Evolutionary conservation across 2,113 vertebrate species (phyloP).

Genomic region (Seriola rivoliana): DNA sequence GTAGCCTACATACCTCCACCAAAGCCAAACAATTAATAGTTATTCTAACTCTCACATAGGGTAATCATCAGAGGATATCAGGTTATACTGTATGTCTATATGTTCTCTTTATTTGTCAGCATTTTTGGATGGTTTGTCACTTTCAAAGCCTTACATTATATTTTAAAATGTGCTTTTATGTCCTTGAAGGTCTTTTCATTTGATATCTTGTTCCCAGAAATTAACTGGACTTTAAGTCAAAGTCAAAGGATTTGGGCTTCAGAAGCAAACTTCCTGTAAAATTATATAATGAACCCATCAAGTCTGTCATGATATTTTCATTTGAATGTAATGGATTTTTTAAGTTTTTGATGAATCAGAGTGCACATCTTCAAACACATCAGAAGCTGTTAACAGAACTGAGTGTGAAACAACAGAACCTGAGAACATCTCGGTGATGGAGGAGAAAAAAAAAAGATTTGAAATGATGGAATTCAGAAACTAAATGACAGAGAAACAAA

Average conservation of each 20-base stretch:
- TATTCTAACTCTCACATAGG: background rate
- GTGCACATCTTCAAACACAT: slow-evolving; percentile 55
- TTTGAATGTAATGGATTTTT: slow-evolving; percentile 56
- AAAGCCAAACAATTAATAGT: too few relatives aligned
- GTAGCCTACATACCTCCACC: too few relatives aligned
- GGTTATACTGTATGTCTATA: background rate
- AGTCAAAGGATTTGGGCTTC: slow-evolving; percentile 32
- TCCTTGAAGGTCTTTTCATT: slow-evolving; percentile 1
- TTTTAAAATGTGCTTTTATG: background rate
- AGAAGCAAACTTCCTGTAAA: slow-evolving; percentile 16
- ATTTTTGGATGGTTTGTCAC: slow-evolving; percentile 1
- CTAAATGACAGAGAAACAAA: slow-evolving; percentile 66
- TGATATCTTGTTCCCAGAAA: slow-evolving; percentile 7
- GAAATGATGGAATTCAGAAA: slow-evolving; percentile 57
- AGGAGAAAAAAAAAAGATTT: background rate
- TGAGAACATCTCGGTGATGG: slow-evolving; percentile 40
- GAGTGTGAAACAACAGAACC: slow-evolving; percentile 52
- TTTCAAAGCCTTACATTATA: background rate
- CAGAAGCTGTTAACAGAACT: slow-evolving; percentile 54
- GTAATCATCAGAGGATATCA: background rate
- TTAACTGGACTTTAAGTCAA: background rate
- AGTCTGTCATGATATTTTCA: slow-evolving; percentile 52
- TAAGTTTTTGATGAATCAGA: slow-evolving; percentile 52
- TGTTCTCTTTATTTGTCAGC: background rate
- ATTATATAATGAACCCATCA: slow-evolving; percentile 43